A percentile compares a stretch with the other conserved stretches of the same genome.
phyloP scores from a whole-genome alignment of 2,113 vertebrate species.

The Pelmatolapia mariae region DNA sequence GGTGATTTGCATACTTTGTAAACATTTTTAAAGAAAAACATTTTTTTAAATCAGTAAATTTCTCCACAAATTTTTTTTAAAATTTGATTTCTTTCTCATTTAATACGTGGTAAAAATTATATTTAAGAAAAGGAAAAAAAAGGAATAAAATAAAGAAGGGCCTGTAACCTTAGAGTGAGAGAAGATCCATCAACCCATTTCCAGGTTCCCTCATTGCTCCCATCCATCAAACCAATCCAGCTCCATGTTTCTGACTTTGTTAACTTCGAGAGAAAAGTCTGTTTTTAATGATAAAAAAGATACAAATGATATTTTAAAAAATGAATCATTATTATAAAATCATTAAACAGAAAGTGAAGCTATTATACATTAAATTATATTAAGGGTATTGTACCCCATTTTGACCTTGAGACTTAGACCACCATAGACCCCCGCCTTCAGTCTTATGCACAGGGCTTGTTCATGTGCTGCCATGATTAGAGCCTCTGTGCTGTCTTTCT shows the following conservation, averaged over 20 bases:
- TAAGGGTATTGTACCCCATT: not conserved
- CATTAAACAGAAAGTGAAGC: not conserved
- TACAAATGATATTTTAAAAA: accelerated
- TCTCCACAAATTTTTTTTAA: not conserved
- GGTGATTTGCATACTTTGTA: not conserved
- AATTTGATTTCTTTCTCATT: not conserved
- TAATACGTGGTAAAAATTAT: not conserved
- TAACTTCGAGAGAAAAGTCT: not conserved
- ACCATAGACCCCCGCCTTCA: accelerated
- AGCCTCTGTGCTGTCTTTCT: not conserved
- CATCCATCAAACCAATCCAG: slow-evolving; percentile 37
- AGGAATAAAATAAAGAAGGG: not conserved
- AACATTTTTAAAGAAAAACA: not conserved
- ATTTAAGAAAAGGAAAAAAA: accelerated
- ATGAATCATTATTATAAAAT: not conserved
- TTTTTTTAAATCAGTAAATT: not conserved
- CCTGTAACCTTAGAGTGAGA: not conserved
- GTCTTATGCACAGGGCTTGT: not conserved
- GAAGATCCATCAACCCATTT: slow-evolving; percentile 26
- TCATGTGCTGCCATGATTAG: not conserved
- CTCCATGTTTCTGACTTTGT: not conserved
- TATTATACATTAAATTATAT: not conserved
- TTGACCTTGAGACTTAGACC: not conserved
- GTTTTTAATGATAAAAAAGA: not conserved
- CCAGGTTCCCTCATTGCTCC: not conserved